These are phyloP conservation scores for Psilopogon haemacephalus DNA, from an alignment of 2,113 vertebrate genomes.

Conservation along the genomic window DNA sequence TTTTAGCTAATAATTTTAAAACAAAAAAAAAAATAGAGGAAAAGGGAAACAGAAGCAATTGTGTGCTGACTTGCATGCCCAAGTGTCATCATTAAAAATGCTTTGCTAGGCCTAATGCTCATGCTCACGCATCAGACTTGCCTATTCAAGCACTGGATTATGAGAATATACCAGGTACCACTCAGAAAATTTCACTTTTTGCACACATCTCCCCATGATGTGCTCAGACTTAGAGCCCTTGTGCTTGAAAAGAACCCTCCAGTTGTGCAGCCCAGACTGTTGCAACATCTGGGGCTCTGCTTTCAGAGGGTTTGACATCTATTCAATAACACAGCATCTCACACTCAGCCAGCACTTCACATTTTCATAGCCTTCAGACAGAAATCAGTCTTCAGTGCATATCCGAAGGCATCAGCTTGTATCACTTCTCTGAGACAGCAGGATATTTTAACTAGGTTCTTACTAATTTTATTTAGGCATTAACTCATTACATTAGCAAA, in stretches of 20 bases:
- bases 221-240: background rate
- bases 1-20: background rate
- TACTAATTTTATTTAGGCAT: conserved; percentile 25
- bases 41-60: conserved; percentile 20
- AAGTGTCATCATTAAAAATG: background rate
- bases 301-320: background rate
- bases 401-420: background rate
- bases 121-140: background rate
- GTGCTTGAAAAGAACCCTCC: background rate
- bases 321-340: background rate
- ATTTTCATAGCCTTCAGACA: background rate
- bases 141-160: background rate
- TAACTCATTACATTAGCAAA: conserved; percentile 24
- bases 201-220: background rate
- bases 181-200: background rate
- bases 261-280: background rate
- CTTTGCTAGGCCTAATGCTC: background rate
- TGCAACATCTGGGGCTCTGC: background rate
- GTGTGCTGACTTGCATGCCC: background rate
- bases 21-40: background rate
- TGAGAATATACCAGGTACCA: background rate
- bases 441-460: background rate
- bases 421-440: background rate
- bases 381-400: background rate
- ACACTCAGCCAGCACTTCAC: background rate